These are phyloP conservation scores for Bambusicola thoracicus DNA, from an alignment of 2,113 vertebrate species.

Conservation along the genomic window DNA sequence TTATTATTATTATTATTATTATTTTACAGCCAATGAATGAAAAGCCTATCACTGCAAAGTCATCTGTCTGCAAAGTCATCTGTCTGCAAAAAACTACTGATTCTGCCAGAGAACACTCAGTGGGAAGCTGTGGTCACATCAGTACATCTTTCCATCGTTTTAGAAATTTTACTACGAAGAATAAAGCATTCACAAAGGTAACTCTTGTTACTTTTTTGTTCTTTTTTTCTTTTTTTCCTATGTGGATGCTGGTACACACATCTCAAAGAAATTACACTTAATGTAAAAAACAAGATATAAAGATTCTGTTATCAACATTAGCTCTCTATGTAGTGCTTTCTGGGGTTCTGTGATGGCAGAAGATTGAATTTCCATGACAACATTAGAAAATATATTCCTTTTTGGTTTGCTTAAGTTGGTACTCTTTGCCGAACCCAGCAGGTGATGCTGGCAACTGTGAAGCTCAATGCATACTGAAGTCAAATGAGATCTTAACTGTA, in stretches of 20 bases:
- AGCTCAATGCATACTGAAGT: neutral
- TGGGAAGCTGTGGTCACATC: neutral
- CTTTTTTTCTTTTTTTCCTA: rapidly evolving
- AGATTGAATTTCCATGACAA: neutral
- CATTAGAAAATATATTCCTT: neutral
- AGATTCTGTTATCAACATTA: neutral
- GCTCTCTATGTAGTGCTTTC: neutral
- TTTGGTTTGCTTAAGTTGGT: neutral
- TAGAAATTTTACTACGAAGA: neutral
- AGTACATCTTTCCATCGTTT: neutral
- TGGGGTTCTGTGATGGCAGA: neutral
- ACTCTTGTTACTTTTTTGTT: neutral
- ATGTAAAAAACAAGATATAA: neutral
- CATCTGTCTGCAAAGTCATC: neutral
- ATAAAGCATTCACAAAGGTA: neutral
- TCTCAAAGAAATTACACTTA: neutral
- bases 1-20: neutral
- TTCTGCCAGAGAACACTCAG: neutral
- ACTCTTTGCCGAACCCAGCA: neutral
- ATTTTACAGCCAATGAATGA: rapidly evolving
- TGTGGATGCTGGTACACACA: too few relatives aligned
- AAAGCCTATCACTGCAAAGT: neutral
- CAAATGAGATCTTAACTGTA: neutral
- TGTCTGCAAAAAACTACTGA: neutral
- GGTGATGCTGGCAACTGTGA: neutral